Base-by-base conservation (phyloP, 2,113 vertebrate genomes). In the Girardinichthys multiradiatus region DNA sequence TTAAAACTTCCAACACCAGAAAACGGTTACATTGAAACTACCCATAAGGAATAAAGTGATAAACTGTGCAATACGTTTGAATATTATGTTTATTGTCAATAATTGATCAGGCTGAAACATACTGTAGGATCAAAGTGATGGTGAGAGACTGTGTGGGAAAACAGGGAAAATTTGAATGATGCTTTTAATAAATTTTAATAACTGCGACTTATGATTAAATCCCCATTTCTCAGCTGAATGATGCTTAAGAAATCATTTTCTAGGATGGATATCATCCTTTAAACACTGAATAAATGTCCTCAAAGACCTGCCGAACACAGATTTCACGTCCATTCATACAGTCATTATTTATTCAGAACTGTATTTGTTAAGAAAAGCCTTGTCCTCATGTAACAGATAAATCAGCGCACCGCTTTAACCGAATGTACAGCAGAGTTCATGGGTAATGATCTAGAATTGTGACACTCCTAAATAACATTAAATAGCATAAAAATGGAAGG, bases 191-290 rank as follows among this genome's bases (percentile, higher is more conserved):
- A 68, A 72, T 76, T 76, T 42, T 73, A 77, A 60, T 70, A 74
- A 19, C 24, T 35, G 35, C 9, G 68, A 45, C 35, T 48, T 51
- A 29, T 73, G 17, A 84, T 84, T 74, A 75, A 64, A 73, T 73
- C 5, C 13, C 4, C 15, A 57, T 72, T 76, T 72, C 72, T 69
- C 48, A 78, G 48, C 30, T 79, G 68, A 76, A 30, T 83, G 67
- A 79, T 62, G 70, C 42, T 57, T 31, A 45, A 45, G 19, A 15
- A 17, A 57, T 54, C 1, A 45, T 69, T 76, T 73, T 72, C 21
- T 65, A 70, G 31, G 29, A 17, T 80, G 59, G 28, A 71, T 81
- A 48, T 71, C 81, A 86, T 72, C 26, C 17, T 29, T 73, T 17
- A 45, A 45, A 45, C 17, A 45, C 4, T 45, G 14, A 45, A 45